Evolutionary conservation across 2,888 invertebrate genomes (phyloP).

Genomic region (Megalurothrips usitatus): DNA sequence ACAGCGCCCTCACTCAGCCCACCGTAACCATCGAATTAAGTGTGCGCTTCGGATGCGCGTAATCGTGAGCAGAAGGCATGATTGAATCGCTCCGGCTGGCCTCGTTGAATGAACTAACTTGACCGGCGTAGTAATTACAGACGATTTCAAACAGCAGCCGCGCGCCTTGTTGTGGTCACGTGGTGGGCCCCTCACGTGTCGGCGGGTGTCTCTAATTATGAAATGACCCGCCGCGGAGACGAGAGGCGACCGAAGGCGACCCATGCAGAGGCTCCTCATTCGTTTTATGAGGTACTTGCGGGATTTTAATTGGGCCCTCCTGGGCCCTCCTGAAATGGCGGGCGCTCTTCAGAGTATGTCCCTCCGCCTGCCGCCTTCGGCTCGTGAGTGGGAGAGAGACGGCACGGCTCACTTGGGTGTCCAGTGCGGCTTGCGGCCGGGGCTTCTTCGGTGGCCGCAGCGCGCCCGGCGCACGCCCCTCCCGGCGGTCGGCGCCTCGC

Average conservation of each 20-base stretch:
- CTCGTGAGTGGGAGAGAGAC: not conserved
- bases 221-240: not conserved
- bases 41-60: not conserved
- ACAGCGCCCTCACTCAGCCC: no score
- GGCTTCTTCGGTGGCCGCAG: constrained; percentile 6
- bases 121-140: not conserved
- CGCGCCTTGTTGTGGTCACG: no score
- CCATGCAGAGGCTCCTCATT: not conserved
- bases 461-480: not conserved
- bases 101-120: no score
- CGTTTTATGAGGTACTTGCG: constrained; percentile 23
- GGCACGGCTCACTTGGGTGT: no score
- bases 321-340: constrained; percentile 12
- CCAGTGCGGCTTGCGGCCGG: no score
- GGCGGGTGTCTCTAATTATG: constrained; percentile 12
- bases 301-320: constrained; percentile 11
- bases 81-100: no score
- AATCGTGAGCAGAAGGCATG: no score
- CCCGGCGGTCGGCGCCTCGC: not conserved
- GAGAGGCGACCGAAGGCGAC: no score
- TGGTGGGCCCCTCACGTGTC: not conserved
- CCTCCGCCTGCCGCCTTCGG: not conserved
- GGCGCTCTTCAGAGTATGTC: not conserved
- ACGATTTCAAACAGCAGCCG: not conserved
- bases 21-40: not conserved